These are phyloP conservation scores for Lasioglossum pauxillum DNA, from an alignment of 2,888 invertebrate species.

Conservation along the genomic window DNA sequence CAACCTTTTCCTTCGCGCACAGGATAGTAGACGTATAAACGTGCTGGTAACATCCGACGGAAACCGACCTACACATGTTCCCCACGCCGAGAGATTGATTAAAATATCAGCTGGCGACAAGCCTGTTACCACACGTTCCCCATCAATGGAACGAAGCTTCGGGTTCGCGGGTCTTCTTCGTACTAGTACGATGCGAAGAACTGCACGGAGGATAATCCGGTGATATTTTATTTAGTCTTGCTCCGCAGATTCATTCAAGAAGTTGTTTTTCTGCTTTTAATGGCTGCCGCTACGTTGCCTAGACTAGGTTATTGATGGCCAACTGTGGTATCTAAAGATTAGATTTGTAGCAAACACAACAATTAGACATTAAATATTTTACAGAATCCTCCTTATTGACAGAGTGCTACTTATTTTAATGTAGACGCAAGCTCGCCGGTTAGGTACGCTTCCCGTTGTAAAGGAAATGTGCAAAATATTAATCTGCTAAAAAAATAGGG, in stretches of 20 bases:
- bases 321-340: too few species aligned
- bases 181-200: not conserved
- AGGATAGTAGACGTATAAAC: not conserved
- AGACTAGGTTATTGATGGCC: too few species aligned
- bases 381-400: too few species aligned
- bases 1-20: not conserved
- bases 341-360: not conserved
- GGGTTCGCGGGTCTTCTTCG: not conserved
- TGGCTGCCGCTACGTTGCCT: too few species aligned
- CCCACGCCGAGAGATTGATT: not conserved
- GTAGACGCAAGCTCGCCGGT: not conserved
- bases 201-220: not conserved
- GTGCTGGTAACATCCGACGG: constrained; percentile 2
- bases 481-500: not conserved
- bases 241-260: not conserved
- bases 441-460: not conserved
- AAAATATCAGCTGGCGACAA: constrained; percentile 1
- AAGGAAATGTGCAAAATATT: not conserved
- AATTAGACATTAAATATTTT: not conserved
- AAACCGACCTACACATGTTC: constrained; percentile 1
- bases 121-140: not conserved
- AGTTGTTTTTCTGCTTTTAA: not conserved
- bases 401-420: not conserved
- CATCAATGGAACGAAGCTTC: not conserved
- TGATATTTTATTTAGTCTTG: not conserved